Evolutionary conservation across 2,888 invertebrate species (phyloP).

Genomic region (Cordylochernes scorpioides): DNA sequence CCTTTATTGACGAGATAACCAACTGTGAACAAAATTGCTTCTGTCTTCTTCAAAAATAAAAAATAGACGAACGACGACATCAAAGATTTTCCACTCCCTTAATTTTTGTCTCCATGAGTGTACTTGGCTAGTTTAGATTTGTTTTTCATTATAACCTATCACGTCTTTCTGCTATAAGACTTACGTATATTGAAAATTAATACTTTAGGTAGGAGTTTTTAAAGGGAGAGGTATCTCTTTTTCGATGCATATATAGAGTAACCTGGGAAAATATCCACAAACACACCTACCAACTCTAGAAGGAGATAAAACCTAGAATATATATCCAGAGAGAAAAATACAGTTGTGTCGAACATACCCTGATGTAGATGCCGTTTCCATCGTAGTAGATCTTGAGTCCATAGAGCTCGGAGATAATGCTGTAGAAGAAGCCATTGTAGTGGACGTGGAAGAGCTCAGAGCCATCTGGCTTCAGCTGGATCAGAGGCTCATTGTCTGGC

Average conservation of each 20-base stretch:
- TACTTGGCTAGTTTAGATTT: background rate
- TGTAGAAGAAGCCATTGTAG: constrained; percentile 7
- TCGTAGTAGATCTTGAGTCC: constrained; percentile 10
- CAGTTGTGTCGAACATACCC: constrained; percentile 1
- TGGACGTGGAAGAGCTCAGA: constrained; percentile 6
- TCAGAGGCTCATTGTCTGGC: constrained; percentile 6
- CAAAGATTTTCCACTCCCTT: too few species aligned
- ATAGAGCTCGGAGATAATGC: constrained; percentile 8
- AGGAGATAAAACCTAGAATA: background rate
- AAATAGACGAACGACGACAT: too few species aligned
- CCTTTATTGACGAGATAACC: too few species aligned
- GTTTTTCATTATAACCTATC: too few species aligned
- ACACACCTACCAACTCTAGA: background rate
- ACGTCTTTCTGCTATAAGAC: too few species aligned
- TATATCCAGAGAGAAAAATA: background rate
- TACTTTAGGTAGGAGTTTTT: too few species aligned
- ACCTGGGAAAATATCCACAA: background rate
- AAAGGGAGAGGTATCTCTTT: too few species aligned
- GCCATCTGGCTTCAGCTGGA: constrained; percentile 2
- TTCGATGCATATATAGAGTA: too few species aligned
- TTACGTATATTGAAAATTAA: too few species aligned
- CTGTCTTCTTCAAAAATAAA: too few species aligned
- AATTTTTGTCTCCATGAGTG: too few species aligned
- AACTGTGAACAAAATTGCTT: too few species aligned
- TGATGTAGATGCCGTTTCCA: constrained; percentile 6